Evolutionary conservation across 64 coral and sea anemone species (phyloP).

Genomic region (Acropora tenuis): DNA sequence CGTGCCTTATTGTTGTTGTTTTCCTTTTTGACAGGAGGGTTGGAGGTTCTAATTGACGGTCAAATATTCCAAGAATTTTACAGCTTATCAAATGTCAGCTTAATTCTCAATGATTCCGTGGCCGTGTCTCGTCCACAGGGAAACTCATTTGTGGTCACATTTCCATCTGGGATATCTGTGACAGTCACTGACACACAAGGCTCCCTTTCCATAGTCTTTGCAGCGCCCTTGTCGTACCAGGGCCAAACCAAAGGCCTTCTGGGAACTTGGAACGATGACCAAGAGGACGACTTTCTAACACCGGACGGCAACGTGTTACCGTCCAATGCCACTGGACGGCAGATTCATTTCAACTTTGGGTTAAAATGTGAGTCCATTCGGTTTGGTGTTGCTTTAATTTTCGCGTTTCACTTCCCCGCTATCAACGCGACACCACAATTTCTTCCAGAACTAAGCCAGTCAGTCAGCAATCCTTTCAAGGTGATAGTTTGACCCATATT

Average conservation of each 20-base stretch:
- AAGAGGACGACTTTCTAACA: slow-evolving; percentile 43
- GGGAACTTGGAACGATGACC: slow-evolving; percentile 59
- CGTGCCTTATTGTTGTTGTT: no score
- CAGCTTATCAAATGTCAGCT: background rate
- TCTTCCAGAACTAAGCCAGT: no score
- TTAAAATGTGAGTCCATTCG: slow-evolving; percentile 50
- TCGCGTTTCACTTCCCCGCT: no score
- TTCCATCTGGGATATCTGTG: slow-evolving; percentile 64
- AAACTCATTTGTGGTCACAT: slow-evolving; percentile 14
- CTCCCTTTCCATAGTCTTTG: slow-evolving; percentile 43
- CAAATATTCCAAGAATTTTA: background rate
- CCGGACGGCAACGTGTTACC: slow-evolving; percentile 58
- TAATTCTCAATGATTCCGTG: slow-evolving; percentile 11
- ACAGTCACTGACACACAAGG: slow-evolving; percentile 47
- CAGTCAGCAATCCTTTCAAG: no score
- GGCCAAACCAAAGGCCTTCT: slow-evolving; percentile 63
- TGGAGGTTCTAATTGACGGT: slow-evolving; percentile 47
- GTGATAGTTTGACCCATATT: no score
- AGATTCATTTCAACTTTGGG: slow-evolving; percentile 71
- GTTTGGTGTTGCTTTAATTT: background rate
- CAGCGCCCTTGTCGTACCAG: slow-evolving; percentile 8
- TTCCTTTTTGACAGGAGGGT: background rate
- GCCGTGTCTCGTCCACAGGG: slow-evolving; percentile 27
- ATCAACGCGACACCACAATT: no score
- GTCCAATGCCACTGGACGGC: slow-evolving; percentile 19